Base-by-base conservation (phyloP, 2,797 vertebrate species). In the Denticeps clupeoides region DNA sequence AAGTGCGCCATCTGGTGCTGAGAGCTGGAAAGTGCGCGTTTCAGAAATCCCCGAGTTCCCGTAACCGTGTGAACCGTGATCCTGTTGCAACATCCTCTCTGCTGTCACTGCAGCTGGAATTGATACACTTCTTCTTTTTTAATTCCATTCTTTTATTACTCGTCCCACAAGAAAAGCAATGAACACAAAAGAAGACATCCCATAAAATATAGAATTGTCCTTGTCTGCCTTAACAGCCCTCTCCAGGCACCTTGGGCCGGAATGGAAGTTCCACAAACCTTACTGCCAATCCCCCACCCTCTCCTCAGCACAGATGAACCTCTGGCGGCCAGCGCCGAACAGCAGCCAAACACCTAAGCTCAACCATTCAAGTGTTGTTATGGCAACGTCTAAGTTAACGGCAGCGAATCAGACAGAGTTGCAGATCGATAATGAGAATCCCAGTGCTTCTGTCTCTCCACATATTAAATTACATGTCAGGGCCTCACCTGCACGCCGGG, bases 1-100 rank as follows among this genome's bases (percentile, higher is more conserved):
- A 55, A 52, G 45, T 58, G 49, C 62, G 63, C 53, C 67, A 69
- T 59, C 67, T 69, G 63, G 67, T 69, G 67, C 54, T 38, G 19
- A 3, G 4, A 19, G 7, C 11, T 22, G 13, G 16, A 9, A 15
- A 51, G 19, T 52, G 47, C 47, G 13, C 15, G 29, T 35, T 42
- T 46, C 49, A 18, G n/a, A n/a, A n/a, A n/a, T n/a, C n/a, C n/a
- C n/a, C n/a, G n/a, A n/a, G n/a, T n/a, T n/a, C n/a, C n/a, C n/a
- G n/a, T n/a, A n/a, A n/a, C n/a, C n/a, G n/a, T n/a, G n/a, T n/a
- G n/a, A n/a, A n/a, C n/a, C n/a, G n/a, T n/a, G n/a, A n/a, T n/a
- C n/a, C n/a, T n/a, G n/a, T n/a, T n/a, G n/a, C n/a, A n/a, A n/a
- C n/a, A n/a, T n/a, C n/a, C n/a, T n/a, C n/a, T n/a, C n/a, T n/a